A percentile compares a stretch with the other conserved stretches of the same genome.
phyloP scores from a whole-genome alignment of 2,113 vertebrate species.

The Callospermophilus lateralis region DNA sequence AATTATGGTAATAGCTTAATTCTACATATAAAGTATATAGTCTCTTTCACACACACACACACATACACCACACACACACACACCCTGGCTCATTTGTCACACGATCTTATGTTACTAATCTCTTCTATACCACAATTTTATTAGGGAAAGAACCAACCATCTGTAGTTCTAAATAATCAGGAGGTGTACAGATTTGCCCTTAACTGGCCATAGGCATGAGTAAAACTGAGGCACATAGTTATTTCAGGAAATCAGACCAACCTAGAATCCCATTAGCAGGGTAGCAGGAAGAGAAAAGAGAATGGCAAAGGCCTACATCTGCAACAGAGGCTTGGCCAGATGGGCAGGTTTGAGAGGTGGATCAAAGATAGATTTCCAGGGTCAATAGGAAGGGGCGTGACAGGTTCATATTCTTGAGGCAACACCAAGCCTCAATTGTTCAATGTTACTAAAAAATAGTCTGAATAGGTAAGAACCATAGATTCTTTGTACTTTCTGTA shows the following conservation, averaged over 20 bases:
- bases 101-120: background rate
- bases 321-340: constrained; percentile 5
- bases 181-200: background rate
- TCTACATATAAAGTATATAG: background rate
- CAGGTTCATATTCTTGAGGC: background rate
- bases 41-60: background rate
- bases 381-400: background rate
- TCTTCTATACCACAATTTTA: background rate
- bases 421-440: constrained; percentile 21
- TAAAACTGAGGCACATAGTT: background rate
- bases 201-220: background rate
- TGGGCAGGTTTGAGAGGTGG: constrained; percentile 22
- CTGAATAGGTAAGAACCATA: background rate
- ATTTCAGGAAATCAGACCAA: background rate
- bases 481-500: background rate
- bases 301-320: background rate
- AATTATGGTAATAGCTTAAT: background rate
- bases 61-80: background rate
- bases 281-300: background rate
- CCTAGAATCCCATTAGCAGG: background rate
- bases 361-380: constrained; percentile 2
- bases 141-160: background rate
- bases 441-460: background rate
- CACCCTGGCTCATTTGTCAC: background rate
- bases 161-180: background rate